Evolutionary conservation across 2,888 invertebrate genomes (phyloP).

Genomic region (Andrena hattorfiana): DNA sequence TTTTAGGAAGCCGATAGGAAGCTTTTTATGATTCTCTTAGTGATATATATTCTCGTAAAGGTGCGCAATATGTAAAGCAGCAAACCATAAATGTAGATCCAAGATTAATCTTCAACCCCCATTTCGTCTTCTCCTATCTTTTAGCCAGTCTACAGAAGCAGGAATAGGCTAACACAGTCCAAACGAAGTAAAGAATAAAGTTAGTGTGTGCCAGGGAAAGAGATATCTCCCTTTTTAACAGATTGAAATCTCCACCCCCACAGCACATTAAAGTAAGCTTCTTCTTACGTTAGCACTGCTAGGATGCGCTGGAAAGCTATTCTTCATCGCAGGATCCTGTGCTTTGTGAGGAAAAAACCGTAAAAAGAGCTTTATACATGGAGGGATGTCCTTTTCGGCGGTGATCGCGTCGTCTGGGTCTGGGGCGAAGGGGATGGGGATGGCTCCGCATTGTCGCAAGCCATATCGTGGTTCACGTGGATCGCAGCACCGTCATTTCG

Average conservation of each 20-base stretch:
- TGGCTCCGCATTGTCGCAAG: slow-evolving; percentile 50
- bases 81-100: neutral
- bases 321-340: neutral
- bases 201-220: no score
- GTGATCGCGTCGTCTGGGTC: slow-evolving; percentile 19
- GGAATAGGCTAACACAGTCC: no score
- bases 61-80: neutral
- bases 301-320: neutral
- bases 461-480: slow-evolving; percentile 50
- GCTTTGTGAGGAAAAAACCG: slow-evolving; percentile 4
- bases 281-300: neutral
- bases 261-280: no score
- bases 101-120: neutral
- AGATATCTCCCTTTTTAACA: no score
- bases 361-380: neutral
- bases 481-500: slow-evolving; percentile 56
- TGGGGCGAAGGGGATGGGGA: slow-evolving; percentile 25
- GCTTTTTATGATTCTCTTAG: neutral
- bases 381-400: neutral
- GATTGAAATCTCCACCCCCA: no score
- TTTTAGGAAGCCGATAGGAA: neutral
- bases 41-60: neutral
- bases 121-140: no score
- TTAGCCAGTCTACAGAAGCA: no score
- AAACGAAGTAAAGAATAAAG: no score